phyloP scores from a whole-genome alignment of 2,797 vertebrate genomes.

The Discoglossus pictus region DNA sequence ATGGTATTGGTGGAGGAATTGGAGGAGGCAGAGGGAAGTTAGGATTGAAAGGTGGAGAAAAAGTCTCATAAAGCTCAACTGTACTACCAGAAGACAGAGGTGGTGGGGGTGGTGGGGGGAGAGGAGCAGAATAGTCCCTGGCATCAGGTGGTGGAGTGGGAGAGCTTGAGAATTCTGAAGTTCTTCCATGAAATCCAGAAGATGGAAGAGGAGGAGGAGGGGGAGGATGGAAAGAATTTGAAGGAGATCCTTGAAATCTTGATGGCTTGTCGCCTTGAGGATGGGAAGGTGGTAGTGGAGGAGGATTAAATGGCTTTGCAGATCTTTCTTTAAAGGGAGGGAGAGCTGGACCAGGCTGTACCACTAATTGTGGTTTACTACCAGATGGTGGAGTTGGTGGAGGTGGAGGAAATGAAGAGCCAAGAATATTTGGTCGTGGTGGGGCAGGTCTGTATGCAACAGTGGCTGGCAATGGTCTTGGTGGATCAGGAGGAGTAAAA shows the following conservation, averaged over 20 bases:
- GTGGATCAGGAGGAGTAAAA: slow-evolving; percentile 51
- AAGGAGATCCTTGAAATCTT: slow-evolving; percentile 68
- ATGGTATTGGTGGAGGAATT: too few species aligned
- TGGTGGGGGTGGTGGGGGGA: slow-evolving; percentile 65
- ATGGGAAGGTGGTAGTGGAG: slow-evolving; percentile 65
- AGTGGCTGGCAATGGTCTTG: slow-evolving; percentile 49
- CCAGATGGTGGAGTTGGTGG: slow-evolving; percentile 61
- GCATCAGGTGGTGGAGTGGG: slow-evolving; percentile 52
- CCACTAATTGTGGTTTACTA: slow-evolving; percentile 60
- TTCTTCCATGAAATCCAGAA: slow-evolving; percentile 45
- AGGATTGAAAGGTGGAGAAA: too few species aligned
- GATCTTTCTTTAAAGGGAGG: slow-evolving; percentile 67
- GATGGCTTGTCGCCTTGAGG: slow-evolving; percentile 71
- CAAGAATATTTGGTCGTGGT: slow-evolving; percentile 60
- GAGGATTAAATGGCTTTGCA: slow-evolving; percentile 31
- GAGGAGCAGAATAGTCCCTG: slow-evolving; percentile 41
- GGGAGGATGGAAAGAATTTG: slow-evolving; percentile 47
- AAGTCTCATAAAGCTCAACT: slow-evolving; percentile 60
- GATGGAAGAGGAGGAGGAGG: slow-evolving; percentile 58
- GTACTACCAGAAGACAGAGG: slow-evolving; percentile 52
- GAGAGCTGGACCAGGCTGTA: slow-evolving; percentile 61
- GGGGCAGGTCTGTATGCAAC: slow-evolving; percentile 46
- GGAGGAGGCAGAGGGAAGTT: too few species aligned
- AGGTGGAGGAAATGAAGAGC: slow-evolving; percentile 62
- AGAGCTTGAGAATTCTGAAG: slow-evolving; percentile 49